phyloP scores from a whole-genome alignment of 2,797 vertebrate genomes.

The Caiman crocodilus region DNA sequence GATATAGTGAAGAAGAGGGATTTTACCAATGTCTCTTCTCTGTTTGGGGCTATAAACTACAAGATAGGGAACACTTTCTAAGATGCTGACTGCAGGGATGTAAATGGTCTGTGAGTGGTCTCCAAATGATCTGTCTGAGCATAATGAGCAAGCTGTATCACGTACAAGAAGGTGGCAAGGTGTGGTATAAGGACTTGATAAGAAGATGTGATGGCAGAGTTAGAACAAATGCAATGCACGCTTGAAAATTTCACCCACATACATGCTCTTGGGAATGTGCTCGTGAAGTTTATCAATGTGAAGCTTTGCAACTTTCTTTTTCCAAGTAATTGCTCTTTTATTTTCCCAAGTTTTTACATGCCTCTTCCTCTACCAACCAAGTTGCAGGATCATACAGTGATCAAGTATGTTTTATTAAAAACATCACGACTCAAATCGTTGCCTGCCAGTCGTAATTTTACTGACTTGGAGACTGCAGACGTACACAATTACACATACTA shows the following conservation, averaged over 20 bases:
- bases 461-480: not conserved
- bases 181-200: too few relatives aligned
- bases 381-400: not conserved
- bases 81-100: too few relatives aligned
- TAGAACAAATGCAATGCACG: fast-evolving
- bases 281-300: fast-evolving
- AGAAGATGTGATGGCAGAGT: not conserved
- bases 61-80: too few relatives aligned
- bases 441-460: not conserved
- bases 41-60: too few relatives aligned
- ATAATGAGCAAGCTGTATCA: too few relatives aligned
- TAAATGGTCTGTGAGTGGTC: too few relatives aligned
- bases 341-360: fast-evolving
- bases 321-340: not conserved
- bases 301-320: not conserved
- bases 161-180: too few relatives aligned
- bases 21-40: too few relatives aligned
- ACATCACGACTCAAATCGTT: not conserved
- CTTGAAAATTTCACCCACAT: not conserved
- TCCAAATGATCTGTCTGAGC: too few relatives aligned
- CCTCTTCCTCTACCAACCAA: not conserved
- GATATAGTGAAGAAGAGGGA: too few relatives aligned
- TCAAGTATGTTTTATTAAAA: not conserved
- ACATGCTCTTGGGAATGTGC: too few relatives aligned
- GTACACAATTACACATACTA: fast-evolving